Conservation (phyloP, 2,113 vertebrate species). For the Noturus placidus region DNA sequence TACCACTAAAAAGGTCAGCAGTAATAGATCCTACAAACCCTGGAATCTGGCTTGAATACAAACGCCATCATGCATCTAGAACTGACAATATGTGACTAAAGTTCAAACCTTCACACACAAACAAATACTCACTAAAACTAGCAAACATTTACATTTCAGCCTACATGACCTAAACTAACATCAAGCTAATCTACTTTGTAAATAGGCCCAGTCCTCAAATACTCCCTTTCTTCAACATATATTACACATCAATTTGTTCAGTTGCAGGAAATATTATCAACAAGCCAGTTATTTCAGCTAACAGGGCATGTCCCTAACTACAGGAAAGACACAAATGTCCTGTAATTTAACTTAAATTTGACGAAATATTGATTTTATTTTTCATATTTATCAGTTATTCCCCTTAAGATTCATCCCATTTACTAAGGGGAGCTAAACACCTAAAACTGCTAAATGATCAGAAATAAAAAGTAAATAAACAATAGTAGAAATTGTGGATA, state of each 20-base stretch:
- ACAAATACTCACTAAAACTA: conserved; percentile 10
- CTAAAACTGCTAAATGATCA: neutral
- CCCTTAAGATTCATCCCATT: neutral
- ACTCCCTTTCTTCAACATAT: neutral
- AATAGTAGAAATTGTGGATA: neutral
- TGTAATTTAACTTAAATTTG: neutral
- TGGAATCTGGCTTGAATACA: conserved; percentile 30
- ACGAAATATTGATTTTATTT: neutral
- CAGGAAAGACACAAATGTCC: neutral
- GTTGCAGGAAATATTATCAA: neutral
- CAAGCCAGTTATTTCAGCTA: neutral
- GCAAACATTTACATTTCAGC: neutral
- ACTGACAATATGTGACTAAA: no score
- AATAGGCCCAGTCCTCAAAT: neutral
- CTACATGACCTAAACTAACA: neutral
- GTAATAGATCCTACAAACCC: conserved; percentile 60
- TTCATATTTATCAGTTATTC: neutral
- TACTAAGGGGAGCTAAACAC: neutral
- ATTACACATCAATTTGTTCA: neutral
- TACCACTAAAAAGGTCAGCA: conserved; percentile 64
- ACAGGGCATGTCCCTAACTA: neutral
- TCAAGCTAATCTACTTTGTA: neutral
- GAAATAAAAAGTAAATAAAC: neutral
- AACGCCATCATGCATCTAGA: neutral
- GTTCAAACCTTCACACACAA: conserved; percentile 1